These are phyloP conservation scores for Plebejus anna DNA, from an alignment of 2,888 invertebrate genomes.

Conservation along the genomic window DNA sequence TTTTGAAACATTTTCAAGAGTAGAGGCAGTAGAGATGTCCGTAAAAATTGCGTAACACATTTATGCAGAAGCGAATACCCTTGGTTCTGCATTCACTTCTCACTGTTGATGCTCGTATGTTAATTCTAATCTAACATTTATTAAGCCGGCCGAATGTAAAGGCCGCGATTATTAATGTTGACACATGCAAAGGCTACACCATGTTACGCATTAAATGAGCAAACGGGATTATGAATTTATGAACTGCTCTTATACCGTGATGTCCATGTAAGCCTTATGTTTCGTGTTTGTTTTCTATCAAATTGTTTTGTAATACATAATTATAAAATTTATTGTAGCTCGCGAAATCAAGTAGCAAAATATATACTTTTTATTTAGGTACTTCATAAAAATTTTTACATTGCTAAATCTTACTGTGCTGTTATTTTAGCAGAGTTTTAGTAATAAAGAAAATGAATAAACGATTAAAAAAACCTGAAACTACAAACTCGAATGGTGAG, in stretches of 20 bases:
- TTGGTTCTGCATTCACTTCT: constrained; percentile 17
- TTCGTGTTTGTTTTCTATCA: not conserved
- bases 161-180: constrained; percentile 24
- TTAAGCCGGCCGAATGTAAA: constrained; percentile 1
- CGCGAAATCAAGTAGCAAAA: no score
- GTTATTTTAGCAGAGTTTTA: no score
- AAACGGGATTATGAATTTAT: not conserved
- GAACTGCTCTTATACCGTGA: not conserved
- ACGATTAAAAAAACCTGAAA: no score
- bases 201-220: not conserved
- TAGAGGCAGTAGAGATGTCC: not conserved
- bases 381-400: no score
- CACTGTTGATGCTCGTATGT: not conserved
- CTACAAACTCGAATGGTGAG: no score
- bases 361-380: no score
- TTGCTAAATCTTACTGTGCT: no score
- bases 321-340: no score
- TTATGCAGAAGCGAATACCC: constrained; percentile 1
- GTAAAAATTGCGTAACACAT: constrained; percentile 11
- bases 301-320: not conserved
- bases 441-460: no score
- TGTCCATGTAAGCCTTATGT: not conserved
- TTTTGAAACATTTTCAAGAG: not conserved
- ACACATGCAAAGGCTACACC: constrained; percentile 19
- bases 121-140: constrained; percentile 19